phyloP scores from a whole-genome alignment of 2,113 vertebrate species.

The Phylloscopus trochilus region DNA sequence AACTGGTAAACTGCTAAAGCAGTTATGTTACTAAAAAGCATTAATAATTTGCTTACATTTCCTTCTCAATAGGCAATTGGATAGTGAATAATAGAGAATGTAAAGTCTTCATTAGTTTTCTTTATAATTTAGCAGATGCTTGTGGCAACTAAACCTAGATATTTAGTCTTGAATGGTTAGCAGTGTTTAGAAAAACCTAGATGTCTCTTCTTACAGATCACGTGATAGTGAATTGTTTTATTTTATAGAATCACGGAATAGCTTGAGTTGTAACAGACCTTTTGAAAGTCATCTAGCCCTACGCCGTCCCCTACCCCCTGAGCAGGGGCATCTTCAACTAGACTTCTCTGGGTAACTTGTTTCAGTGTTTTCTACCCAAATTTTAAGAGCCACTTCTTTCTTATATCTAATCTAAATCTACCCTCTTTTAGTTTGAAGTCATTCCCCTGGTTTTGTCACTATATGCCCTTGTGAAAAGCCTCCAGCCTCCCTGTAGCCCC shows the following conservation, averaged over 20 bases:
- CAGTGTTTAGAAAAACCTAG: not conserved
- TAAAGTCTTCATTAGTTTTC: not conserved
- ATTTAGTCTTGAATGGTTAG: not conserved
- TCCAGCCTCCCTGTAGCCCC: not conserved
- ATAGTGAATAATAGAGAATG: not conserved
- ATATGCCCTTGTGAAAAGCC: not conserved
- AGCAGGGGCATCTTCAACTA: not conserved
- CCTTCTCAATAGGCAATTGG: not conserved
- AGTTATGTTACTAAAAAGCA: not conserved
- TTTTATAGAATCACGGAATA: not conserved
- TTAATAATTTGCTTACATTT: not conserved
- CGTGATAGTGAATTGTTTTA: not conserved
- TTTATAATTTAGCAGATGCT: not conserved
- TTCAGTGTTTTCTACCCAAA: not conserved
- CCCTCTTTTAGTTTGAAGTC: not conserved
- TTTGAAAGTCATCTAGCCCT: not conserved
- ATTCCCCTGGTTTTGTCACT: not conserved
- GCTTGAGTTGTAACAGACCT: not conserved
- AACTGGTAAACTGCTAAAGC: not conserved
- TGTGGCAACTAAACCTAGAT: not conserved
- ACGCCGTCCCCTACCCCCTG: rapidly evolving
- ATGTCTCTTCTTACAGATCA: not conserved
- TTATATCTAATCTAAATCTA: not conserved
- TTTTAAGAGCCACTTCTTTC: not conserved
- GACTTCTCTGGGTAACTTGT: not conserved